Conservation (phyloP, 2,797 vertebrate species). For the Anableps anableps region DNA sequence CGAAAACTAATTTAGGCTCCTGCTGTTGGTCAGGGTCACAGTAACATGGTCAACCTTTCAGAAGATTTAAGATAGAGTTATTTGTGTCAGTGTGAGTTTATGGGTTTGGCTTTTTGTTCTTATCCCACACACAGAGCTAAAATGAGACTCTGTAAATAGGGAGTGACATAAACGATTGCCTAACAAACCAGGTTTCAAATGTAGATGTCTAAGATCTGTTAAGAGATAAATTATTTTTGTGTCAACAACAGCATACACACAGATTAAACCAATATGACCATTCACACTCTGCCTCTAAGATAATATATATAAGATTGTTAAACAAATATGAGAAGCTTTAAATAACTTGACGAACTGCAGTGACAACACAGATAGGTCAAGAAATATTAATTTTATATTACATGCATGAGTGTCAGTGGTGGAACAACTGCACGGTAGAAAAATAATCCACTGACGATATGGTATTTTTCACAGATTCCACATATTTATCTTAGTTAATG, state of each 20-base stretch:
- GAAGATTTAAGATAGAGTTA: slow-evolving; percentile 1
- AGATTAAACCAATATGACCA: background rate
- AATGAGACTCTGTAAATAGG: slow-evolving; percentile 1
- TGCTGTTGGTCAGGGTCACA: slow-evolving; percentile 28
- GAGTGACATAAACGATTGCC: background rate
- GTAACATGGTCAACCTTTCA: slow-evolving; percentile 31
- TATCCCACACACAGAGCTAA: background rate
- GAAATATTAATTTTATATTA: no score
- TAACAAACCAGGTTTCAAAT: background rate
- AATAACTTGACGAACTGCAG: background rate
- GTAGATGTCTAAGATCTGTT: background rate
- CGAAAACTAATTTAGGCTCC: slow-evolving; percentile 19
- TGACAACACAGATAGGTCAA: background rate
- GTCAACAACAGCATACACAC: background rate
- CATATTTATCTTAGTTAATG: background rate
- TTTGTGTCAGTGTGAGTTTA: background rate
- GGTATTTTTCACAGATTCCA: background rate
- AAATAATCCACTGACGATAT: background rate
- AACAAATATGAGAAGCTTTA: background rate
- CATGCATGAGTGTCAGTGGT: no score
- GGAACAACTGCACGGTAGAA: background rate
- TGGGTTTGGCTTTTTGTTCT: background rate
- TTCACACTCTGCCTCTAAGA: background rate
- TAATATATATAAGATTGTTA: background rate
- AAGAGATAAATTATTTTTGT: background rate